Evolutionary conservation across 2,113 vertebrate genomes (phyloP), one percentile per base, ranked within the genome.

Genomic region (Leptosomus discolor): DNA sequence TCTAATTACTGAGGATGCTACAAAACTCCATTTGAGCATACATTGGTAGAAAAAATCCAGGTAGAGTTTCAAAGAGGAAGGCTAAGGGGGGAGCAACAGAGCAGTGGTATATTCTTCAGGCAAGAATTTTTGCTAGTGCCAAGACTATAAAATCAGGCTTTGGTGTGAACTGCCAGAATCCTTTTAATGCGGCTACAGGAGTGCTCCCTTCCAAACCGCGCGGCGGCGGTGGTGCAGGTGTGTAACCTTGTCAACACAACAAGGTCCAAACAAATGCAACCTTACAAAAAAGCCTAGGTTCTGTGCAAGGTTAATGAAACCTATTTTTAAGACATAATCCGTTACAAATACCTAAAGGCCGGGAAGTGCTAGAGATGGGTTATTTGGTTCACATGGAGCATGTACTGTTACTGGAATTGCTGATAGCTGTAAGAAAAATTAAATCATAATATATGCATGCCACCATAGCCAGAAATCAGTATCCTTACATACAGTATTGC

Each of bases 201-300:
- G 24, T 15, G 16, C 19, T 90, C 15, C 20, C n/a, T 82, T 78
- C 45, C 48, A 68, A 41, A 54, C 32, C 36, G 24, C 45, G 36
- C 26, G 39, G 29, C 0, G 3, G 30, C 1, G 0, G 26, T 73
- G 0, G 26, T 73, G 37, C n/a, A 68, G 36, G 51, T 54, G 13
- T 73, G 45, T 68, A 85, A 68, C 30, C 48, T 88, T 87, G 41
- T 88, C 37, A 77, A 53, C 20, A 71, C 10, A 48, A 56, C 0
- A 5, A 68, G 63, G 46, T 77, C 23, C 30, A 63, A 57, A 61
- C 17, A 80, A 88, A 53, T 24, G 24, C 34, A 92, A 68, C 48
- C n/a, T 67, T 36, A n/a, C 57, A 50, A 48, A 50, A 80, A 88
- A 90, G 5, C 1, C 0, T 19, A 76, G 27, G 6, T 60, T 75